phyloP scores from a whole-genome alignment of 1,140 invertebrate genomes.

The Drosophila ficusphila region DNA sequence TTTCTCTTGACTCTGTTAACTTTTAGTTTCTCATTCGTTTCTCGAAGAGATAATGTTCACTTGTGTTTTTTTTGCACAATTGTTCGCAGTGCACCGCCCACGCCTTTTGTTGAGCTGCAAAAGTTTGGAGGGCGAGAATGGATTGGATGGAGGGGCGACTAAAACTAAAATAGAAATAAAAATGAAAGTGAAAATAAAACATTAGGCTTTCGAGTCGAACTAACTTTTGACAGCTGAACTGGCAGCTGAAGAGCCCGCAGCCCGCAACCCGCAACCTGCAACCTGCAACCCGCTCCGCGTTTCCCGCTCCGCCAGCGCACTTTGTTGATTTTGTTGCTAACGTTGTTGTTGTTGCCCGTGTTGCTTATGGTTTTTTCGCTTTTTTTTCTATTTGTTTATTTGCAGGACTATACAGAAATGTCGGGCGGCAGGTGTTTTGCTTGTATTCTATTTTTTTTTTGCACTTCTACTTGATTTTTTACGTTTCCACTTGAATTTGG shows the following conservation, averaged over 20 bases:
- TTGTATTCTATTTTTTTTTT: neutral
- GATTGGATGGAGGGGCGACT: neutral
- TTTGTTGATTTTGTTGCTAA: slow-evolving; percentile 44
- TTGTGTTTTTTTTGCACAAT: neutral
- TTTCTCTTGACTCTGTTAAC: no score
- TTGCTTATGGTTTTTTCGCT: slow-evolving; percentile 11
- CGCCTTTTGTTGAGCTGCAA: slow-evolving; percentile 32
- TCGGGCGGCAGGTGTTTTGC: neutral
- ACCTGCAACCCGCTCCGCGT: slow-evolving; percentile 10
- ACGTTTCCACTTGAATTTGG: slow-evolving; percentile 28
- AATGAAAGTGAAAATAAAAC: slow-evolving; percentile 27
- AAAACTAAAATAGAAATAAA: slow-evolving; percentile 30
- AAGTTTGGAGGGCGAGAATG: slow-evolving; percentile 7
- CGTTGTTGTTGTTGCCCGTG: slow-evolving; percentile 6
- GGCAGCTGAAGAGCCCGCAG: slow-evolving; percentile 25
- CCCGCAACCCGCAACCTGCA: slow-evolving; percentile 12
- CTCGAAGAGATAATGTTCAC: no score
- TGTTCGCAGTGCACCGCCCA: slow-evolving; percentile 32
- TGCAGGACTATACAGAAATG: slow-evolving; percentile 9
- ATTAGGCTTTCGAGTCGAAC: slow-evolving; percentile 48
- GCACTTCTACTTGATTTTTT: slow-evolving; percentile 47
- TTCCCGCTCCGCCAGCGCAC: slow-evolving; percentile 6
- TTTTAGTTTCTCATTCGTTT: no score
- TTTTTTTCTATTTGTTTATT: neutral
- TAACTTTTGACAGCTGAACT: slow-evolving; percentile 68